Evolutionary conservation across 2,797 vertebrate genomes (phyloP).

Genomic region (Mionectes olivaceus): DNA sequence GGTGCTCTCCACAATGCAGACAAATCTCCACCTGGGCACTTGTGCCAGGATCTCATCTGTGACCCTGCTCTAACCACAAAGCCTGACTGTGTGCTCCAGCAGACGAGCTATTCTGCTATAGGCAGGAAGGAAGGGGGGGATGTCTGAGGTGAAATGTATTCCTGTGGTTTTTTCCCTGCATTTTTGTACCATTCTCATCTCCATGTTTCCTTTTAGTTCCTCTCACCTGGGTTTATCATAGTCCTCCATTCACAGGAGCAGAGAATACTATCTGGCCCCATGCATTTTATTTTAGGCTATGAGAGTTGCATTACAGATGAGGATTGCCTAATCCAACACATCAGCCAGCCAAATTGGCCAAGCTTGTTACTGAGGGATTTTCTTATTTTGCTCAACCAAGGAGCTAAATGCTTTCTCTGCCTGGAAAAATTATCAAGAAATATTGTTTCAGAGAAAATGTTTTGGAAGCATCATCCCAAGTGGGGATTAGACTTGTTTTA

Average conservation of each 20-base stretch:
- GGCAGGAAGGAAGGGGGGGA: not conserved
- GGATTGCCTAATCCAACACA: not conserved
- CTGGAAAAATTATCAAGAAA: constrained; percentile 34
- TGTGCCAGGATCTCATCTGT: not conserved
- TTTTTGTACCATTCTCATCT: not conserved
- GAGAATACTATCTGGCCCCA: not conserved
- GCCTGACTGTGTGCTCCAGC: rapidly evolving
- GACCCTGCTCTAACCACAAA: not conserved
- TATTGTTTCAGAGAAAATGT: constrained; percentile 14
- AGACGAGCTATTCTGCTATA: not conserved
- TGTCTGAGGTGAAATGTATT: not conserved
- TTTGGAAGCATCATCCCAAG: constrained; percentile 22
- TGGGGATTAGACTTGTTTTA: constrained; percentile 17
- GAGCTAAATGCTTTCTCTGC: not conserved
- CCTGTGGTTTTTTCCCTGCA: not conserved
- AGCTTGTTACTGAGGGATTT: not conserved
- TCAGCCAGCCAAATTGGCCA: not conserved
- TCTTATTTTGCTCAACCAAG: not conserved
- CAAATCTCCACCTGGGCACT: not conserved
- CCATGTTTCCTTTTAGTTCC: not conserved
- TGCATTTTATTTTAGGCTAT: not conserved
- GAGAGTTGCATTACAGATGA: not conserved
- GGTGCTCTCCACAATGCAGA: not conserved
- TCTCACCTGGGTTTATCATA: not conserved
- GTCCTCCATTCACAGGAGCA: not conserved